phyloP scores from a whole-genome alignment of 2,113 vertebrate species.

The Pyxicephalus adspersus region DNA sequence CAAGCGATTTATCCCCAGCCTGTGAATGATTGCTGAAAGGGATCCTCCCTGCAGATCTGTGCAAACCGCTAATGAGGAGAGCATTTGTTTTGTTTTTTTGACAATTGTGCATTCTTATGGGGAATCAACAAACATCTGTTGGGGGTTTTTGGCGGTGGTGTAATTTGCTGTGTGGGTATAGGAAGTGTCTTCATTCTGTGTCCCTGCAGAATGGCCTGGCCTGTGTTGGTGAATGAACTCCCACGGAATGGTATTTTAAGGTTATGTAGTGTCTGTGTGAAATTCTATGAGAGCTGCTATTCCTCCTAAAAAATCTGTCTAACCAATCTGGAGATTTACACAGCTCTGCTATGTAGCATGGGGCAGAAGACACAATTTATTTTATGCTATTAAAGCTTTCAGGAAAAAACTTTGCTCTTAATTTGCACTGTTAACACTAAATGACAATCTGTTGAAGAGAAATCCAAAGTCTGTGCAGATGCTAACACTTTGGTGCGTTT shows the following conservation, averaged over 20 bases:
- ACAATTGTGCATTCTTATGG: constrained; percentile 68
- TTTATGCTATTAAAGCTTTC: too few species aligned
- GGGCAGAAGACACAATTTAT: too few species aligned
- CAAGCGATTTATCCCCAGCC: not conserved
- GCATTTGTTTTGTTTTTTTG: constrained; percentile 62
- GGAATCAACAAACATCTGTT: constrained; percentile 40
- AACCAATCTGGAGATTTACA: too few species aligned
- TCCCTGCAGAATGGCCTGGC: not conserved
- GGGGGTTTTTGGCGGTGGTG: not conserved
- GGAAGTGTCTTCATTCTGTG: constrained; percentile 14
- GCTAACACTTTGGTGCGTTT: too few species aligned
- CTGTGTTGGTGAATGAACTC: not conserved
- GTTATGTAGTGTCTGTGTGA: too few species aligned
- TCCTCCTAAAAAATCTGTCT: too few species aligned
- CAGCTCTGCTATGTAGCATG: too few species aligned
- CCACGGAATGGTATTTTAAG: not conserved
- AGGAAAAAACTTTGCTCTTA: too few species aligned
- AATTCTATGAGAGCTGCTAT: too few species aligned
- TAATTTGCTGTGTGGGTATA: not conserved
- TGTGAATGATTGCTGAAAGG: not conserved
- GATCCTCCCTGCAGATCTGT: constrained; percentile 57
- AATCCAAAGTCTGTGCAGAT: too few species aligned
- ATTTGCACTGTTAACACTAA: too few species aligned
- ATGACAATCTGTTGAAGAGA: too few species aligned
- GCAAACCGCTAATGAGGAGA: constrained; percentile 65